Evolutionary conservation across 2,797 vertebrate species (phyloP).

Genomic region (Chanos chanos): DNA sequence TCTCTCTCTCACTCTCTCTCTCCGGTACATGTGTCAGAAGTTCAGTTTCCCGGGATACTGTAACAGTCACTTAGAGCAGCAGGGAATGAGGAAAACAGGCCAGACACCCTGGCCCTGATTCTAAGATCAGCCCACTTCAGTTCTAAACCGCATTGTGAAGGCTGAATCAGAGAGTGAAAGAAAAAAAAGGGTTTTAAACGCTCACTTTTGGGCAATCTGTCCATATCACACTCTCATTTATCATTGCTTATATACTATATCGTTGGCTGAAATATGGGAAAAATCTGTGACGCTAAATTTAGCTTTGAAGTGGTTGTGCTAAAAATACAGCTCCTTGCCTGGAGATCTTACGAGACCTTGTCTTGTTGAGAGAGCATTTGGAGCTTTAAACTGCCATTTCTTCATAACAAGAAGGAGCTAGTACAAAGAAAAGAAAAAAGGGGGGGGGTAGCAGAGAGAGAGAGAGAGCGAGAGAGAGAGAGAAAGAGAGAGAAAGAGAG

Average conservation of each 20-base stretch:
- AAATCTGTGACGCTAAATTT: too few relatives aligned
- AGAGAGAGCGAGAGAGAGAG: constrained; percentile 33
- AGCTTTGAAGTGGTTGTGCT: too few relatives aligned
- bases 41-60: constrained; percentile 4
- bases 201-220: too few relatives aligned
- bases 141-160: too few relatives aligned
- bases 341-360: too few relatives aligned
- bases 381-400: neutral
- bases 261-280: too few relatives aligned
- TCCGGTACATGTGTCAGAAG: constrained; percentile 6
- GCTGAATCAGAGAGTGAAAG: too few relatives aligned
- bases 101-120: neutral
- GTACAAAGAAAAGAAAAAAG: neutral
- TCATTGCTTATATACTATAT: too few relatives aligned
- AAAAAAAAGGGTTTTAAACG: too few relatives aligned
- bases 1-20: too few relatives aligned
- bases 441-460: neutral
- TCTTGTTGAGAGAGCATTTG: neutral
- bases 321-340: too few relatives aligned
- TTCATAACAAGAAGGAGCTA: neutral
- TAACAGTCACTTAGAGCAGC: neutral
- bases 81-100: constrained; percentile 17
- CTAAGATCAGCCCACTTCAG: neutral
- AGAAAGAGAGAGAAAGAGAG: constrained; percentile 9
- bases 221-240: too few relatives aligned